Conservation (phyloP, 2,113 vertebrate genomes). For the Orientallactaga bullata region DNA sequence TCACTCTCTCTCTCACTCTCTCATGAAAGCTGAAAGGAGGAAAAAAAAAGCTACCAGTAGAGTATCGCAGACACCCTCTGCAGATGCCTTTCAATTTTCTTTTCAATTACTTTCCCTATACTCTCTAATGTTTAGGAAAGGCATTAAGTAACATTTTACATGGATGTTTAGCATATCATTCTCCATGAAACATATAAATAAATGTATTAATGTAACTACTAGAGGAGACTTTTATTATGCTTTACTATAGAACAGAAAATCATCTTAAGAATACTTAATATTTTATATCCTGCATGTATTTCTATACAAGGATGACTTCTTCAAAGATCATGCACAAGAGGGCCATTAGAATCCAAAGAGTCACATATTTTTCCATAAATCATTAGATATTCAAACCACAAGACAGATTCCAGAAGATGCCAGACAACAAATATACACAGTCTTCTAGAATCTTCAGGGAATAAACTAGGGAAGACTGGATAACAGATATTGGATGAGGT, state of each 20-base stretch:
- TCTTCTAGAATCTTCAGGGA: no score
- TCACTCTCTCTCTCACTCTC: no score
- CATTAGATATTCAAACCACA: slow-evolving; percentile 1
- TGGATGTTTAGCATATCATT: not conserved
- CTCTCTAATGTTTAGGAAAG: not conserved
- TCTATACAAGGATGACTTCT: not conserved
- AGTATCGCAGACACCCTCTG: not conserved
- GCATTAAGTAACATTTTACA: not conserved
- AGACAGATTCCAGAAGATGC: no score
- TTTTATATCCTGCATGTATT: not conserved
- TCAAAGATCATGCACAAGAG: not conserved
- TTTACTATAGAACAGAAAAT: not conserved
- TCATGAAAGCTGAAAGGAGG: no score
- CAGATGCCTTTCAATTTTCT: not conserved
- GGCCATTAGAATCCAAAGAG: not conserved
- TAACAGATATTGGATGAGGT: no score
- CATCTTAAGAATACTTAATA: not conserved
- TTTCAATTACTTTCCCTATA: not conserved
- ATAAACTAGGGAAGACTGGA: no score
- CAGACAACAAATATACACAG: no score
- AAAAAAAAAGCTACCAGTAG: not conserved
- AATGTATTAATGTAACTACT: not conserved
- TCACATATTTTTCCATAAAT: slow-evolving; percentile 3
- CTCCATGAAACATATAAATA: slow-evolving; percentile 27
- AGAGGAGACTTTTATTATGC: not conserved